Base-by-base conservation (phyloP, 2,113 vertebrate genomes). In the Tachycineta bicolor region DNA sequence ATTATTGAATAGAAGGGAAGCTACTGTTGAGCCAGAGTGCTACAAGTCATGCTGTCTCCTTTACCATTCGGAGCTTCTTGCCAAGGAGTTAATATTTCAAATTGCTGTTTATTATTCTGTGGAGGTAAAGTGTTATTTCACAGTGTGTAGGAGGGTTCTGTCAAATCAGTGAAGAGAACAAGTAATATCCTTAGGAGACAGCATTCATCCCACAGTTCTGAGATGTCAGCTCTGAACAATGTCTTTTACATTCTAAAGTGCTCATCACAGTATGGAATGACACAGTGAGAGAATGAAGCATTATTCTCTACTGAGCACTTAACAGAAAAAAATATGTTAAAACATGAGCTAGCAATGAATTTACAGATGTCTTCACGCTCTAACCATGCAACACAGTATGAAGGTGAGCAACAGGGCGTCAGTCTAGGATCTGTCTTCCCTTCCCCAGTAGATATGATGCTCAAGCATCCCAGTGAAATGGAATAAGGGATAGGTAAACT, bases 71-170 rank as follows among this genome's bases (percentile, higher is more conserved):
- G 62, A 93, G 50, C 43, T 82, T 89, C 83, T 81, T 93, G 79
- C 31, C 71, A 84, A 75, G 67, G 71, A 91, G 59, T 91, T 96
- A 95, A 95, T 97, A 97, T 89, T 97, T 96, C 77, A 96, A 95
- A 96, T 93, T 89, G 84, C 86, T 97, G 92, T 97, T 97, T 97
- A 94, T 97, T 96, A 97, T 97, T 97, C 94, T 75, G 68, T 83
- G 89, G 34, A 96, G 91, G 87, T 96, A 95, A 97, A 97, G 94
- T 94, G 62, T 93, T 94, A 94, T 92, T 97, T 97, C 56, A 62
- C 63, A 92, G 90, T 31, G 47, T 62, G 96, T 98, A 94, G 96
- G 97, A 18, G 78, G 76, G 78, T 82, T 97, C 97, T 97, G 96
- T 97, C 96, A 97, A 96, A 96, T 91, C 93, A 95, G 83, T 62